A percentile compares a stretch with the other conserved stretches of the same genome.
phyloP scores from a whole-genome alignment of 2,888 invertebrate genomes.

The Liodrosophila aerea region DNA sequence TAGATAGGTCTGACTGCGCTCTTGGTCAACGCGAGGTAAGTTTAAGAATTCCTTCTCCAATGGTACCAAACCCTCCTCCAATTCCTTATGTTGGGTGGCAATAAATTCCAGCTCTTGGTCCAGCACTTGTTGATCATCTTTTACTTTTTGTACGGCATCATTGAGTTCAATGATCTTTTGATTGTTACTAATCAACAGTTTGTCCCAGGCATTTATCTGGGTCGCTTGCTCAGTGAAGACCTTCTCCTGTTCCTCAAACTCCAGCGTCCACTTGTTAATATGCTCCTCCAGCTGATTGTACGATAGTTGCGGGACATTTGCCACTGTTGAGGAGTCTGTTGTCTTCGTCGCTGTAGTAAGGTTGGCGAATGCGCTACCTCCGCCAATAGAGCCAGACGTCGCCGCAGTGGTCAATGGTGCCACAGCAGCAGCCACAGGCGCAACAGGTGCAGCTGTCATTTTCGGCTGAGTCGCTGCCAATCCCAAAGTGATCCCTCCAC shows the following conservation, averaged over 20 bases:
- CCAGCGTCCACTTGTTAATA: slow-evolving; percentile 96
- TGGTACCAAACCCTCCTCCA: slow-evolving; percentile 93
- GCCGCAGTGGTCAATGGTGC: slow-evolving; percentile 32
- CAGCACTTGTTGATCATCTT: slow-evolving; percentile 93
- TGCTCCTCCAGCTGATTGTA: slow-evolving; percentile 94
- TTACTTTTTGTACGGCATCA: slow-evolving; percentile 93
- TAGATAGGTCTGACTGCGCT: slow-evolving; percentile 95
- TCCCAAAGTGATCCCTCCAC: slow-evolving; percentile 44
- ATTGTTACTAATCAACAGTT: slow-evolving; percentile 93
- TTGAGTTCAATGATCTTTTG: slow-evolving; percentile 95
- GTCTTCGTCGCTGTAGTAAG: slow-evolving; percentile 74
- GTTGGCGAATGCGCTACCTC: slow-evolving; percentile 64
- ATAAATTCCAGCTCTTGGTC: slow-evolving; percentile 97
- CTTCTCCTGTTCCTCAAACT: slow-evolving; percentile 95
- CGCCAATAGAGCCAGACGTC: slow-evolving; percentile 34
- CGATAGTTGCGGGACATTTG: slow-evolving; percentile 85
- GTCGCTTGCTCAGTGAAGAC: slow-evolving; percentile 96
- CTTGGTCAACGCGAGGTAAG: slow-evolving; percentile 90
- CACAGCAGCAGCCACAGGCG: slow-evolving; percentile 5
- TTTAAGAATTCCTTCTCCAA: slow-evolving; percentile 91
- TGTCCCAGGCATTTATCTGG: slow-evolving; percentile 98
- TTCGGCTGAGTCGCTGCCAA: slow-evolving; percentile 43
- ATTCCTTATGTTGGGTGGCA: slow-evolving; percentile 94
- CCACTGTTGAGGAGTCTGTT: slow-evolving; percentile 79
- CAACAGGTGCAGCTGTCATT: slow-evolving; percentile 20